Base-by-base conservation (phyloP, 2,888 invertebrate genomes). In the Stenotaenia linearis region DNA sequence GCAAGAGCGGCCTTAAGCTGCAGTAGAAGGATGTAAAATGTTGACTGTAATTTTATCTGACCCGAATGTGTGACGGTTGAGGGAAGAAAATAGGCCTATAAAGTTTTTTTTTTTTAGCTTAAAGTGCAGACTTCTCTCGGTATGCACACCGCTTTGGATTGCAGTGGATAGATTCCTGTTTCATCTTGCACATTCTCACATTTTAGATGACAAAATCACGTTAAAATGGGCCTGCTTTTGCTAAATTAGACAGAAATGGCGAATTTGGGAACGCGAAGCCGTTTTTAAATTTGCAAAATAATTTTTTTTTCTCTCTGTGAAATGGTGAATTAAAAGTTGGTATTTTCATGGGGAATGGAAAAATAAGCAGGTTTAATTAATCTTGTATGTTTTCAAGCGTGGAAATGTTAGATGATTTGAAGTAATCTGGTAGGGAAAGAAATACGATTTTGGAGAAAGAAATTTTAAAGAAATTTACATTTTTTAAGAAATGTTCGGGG, bases 11-110 rank as follows among this genome's bases (percentile, higher is more conserved):
- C 28, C 12, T 69, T 50, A 50, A 50, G 25, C 69, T 12, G 69
- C 69, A 25, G 25, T 69, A 28, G 69, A 28, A 25, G 69, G 69
- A 25, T 28, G 15, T 28, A 23, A 28, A 69, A 69, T 69, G 69
- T 69, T 69, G 69, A 69, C 69, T 69, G 69, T 69, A 69, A 69
- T 69, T 69, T 69, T 69, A 69, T 69, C 69, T 69, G 69, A 69
- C 69, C 69, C 28, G 69, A 25, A 28, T 69, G 28, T 69, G 28
- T 69, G 69, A 69, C 69, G 69, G 69, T 69, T 69, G 69, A 69
- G 69, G 69, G 69, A 28, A 69, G 69, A 69, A 28, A 69, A 69
- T 69, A 69, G 69, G 69, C 28, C 69, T n/a, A 69, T 69, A 69
- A 69, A 69, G 69, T 69, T 25, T 69, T 69, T 28, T 45, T 9